Percentiles rank a stretch among this genome's conserved stretches.
These are phyloP conservation scores for Neuroscelio doddi DNA, from an alignment of 2,888 invertebrate species.

Conservation along the genomic window DNA sequence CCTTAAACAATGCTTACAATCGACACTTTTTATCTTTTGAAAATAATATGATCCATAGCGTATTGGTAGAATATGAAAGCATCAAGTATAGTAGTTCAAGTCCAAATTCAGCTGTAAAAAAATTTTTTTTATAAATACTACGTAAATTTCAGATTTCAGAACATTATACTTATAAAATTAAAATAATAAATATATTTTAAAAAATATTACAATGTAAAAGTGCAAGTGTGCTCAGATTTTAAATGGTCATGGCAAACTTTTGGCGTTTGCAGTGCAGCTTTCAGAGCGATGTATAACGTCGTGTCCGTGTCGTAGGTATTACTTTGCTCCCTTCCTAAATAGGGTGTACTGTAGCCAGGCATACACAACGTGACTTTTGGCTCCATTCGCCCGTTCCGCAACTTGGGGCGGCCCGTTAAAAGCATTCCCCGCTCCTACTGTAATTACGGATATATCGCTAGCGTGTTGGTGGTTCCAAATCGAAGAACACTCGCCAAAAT, in stretches of 20 bases:
- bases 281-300: slow-evolving; percentile 52
- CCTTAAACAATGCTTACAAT: too few relatives aligned
- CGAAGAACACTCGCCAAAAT: slow-evolving; percentile 55
- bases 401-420: slow-evolving; percentile 57
- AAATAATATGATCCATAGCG: too few relatives aligned
- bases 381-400: slow-evolving; percentile 46
- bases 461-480: slow-evolving; percentile 49
- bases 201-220: too few relatives aligned
- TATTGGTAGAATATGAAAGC: too few relatives aligned
- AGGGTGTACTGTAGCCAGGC: slow-evolving; percentile 28
- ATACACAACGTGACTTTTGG: slow-evolving; percentile 35
- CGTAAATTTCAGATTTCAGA: too few relatives aligned
- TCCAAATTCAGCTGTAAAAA: too few relatives aligned
- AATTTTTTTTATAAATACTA: too few relatives aligned
- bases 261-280: slow-evolving; percentile 44
- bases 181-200: too few relatives aligned
- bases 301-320: slow-evolving; percentile 49
- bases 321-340: slow-evolving; percentile 43
- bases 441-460: slow-evolving; percentile 61
- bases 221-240: background rate
- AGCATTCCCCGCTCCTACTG: slow-evolving; percentile 62
- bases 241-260: background rate
- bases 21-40: too few relatives aligned
- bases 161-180: too few relatives aligned
- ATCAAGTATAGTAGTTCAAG: too few relatives aligned